Evolutionary conservation across 2,888 invertebrate species (phyloP).

Genomic region (Drosophila macrospina): DNA sequence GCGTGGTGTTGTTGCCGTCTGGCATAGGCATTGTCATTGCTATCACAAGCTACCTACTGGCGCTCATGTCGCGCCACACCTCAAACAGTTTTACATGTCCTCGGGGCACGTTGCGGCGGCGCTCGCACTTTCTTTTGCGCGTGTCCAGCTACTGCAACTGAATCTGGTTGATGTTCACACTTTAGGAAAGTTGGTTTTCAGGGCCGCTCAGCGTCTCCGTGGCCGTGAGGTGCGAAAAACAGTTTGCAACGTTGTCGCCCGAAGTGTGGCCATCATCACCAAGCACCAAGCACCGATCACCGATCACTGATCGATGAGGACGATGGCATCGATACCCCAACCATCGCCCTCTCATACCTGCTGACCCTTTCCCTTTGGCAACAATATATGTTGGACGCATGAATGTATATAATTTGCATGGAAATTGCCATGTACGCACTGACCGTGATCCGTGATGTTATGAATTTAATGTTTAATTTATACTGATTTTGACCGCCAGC

Average conservation of each 20-base stretch:
- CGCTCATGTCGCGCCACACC: conserved; percentile 64
- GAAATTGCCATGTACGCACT: conserved; percentile 63
- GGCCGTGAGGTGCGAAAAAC: conserved; percentile 74
- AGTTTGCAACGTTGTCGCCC: conserved; percentile 72
- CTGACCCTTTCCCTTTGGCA: conserved; percentile 45
- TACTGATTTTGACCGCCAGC: conserved; percentile 62
- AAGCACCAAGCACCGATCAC: conserved; percentile 19
- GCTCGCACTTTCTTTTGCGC: conserved; percentile 79
- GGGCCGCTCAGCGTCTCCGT: conserved; percentile 41
- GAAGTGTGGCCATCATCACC: conserved; percentile 76
- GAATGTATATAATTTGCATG: conserved; percentile 80
- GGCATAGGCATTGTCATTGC: conserved; percentile 60
- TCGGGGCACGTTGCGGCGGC: conserved; percentile 48
- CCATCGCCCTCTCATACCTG: conserved; percentile 6
- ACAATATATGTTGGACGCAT: conserved; percentile 44
- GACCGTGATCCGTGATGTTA: conserved; percentile 59
- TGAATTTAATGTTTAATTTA: conserved; percentile 77
- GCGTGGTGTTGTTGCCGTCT: conserved; percentile 1
- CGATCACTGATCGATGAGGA: neutral
- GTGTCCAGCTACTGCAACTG: conserved; percentile 60
- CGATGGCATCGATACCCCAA: neutral
- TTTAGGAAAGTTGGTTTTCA: conserved; percentile 80
- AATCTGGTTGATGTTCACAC: conserved; percentile 72
- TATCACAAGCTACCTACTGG: conserved; percentile 48
- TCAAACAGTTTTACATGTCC: conserved; percentile 68